Evolutionary conservation across 2,888 invertebrate species (phyloP), one percentile per base, ranked within the genome.

Genomic region (Lottia scabra): DNA sequence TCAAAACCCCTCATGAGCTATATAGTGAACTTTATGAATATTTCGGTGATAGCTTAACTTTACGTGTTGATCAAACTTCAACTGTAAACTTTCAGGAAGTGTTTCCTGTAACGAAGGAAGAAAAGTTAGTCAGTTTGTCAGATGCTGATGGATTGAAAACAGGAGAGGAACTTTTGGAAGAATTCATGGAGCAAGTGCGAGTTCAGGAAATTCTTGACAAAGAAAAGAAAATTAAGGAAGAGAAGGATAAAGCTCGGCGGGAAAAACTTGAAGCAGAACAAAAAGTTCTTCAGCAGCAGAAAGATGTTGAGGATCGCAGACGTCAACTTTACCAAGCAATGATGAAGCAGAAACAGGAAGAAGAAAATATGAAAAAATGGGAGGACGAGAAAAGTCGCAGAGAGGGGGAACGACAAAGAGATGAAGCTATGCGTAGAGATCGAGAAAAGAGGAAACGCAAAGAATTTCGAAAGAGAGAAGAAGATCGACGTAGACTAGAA

Each of bases 31-130:
- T 89, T 78, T 84, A 84, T 65, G 86, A 87, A 69, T 87, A 83
- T 73, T 89, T 89, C 81, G 90, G 89, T 26, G 89, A 89, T 73
- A 80, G 84, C 71, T 76, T 90, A 38, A 74, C 85, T 0, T 76
- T 82, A 16, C 77, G 82, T 19, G 76, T 89, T 43, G 75, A 81
- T 30, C 75, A 79, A 19, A 79, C 73, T 66, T 80, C 16, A 80
- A 74, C 65, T 71, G 69, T 27, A 73, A 73, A 44, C 23, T 56
- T 56, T 23, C 19, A 56, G 23, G 48, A 74, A n/a, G 82, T 84
- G 43, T 85, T 85, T 69, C 77, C 76, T 63, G 79, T 83, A 12
- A 68, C 75, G 46, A 79, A 80, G 56, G 75, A 73, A 48, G 81
- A 83, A 10, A 70, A 78, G 15, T 67, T 76, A 10, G 78, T 87